Conservation (phyloP, 2,113 vertebrate species). For the Serinus canaria region DNA sequence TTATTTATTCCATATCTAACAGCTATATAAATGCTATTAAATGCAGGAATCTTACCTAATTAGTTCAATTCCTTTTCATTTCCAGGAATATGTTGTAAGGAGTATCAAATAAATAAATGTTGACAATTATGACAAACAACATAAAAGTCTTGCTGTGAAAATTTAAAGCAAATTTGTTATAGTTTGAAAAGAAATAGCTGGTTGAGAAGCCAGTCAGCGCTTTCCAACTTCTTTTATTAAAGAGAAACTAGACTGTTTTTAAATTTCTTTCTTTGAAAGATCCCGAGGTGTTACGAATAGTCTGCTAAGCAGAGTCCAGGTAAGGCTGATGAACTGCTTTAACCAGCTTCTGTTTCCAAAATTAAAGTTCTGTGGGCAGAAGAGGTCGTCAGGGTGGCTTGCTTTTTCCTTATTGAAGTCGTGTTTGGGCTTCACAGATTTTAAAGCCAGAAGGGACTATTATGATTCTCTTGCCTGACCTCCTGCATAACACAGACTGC, state of each 20-base stretch:
- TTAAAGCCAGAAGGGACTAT: conserved; percentile 69
- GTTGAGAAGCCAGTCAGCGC: conserved; percentile 10
- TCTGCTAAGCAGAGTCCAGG: conserved; percentile 57
- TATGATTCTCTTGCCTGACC: conserved; percentile 57
- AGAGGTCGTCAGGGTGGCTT: conserved; percentile 60
- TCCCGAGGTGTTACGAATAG: conserved; percentile 33
- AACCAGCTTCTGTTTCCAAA: conserved; percentile 64
- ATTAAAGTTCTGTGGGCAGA: conserved; percentile 69
- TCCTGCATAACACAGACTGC: conserved; percentile 65
- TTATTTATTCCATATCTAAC: neutral
- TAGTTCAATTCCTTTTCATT: neutral
- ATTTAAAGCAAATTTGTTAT: neutral
- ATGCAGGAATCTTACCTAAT: neutral
- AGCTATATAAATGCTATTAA: neutral
- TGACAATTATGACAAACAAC: neutral
- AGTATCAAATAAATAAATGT: neutral
- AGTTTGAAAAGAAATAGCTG: conserved; percentile 12
- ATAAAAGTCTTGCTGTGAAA: neutral
- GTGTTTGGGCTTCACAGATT: conserved; percentile 66
- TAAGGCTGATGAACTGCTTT: conserved; percentile 68
- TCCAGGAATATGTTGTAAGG: neutral
- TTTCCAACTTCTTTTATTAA: conserved; percentile 51
- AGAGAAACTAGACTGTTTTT: conserved; percentile 49
- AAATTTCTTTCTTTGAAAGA: conserved; percentile 61
- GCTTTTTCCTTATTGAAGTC: conserved; percentile 65